Base-by-base conservation (phyloP, 1,140 invertebrate genomes). In the Tetraneura akinire region DNA sequence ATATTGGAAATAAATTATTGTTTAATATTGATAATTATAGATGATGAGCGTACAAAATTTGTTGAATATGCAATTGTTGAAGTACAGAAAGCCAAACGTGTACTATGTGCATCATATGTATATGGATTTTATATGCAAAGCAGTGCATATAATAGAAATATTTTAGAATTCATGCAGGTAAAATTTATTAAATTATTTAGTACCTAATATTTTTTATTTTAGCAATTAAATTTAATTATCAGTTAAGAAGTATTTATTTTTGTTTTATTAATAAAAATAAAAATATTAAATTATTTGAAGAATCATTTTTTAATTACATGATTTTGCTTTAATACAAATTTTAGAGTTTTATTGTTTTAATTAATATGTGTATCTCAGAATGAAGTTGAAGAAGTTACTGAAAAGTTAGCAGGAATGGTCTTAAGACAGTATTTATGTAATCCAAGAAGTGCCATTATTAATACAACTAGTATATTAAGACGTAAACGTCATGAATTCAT, bases 151-250 rank as follows among this genome's bases (percentile, higher is more conserved):
- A 91, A 90, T 83, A 90, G 90, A 84, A 88, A 88, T 76, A 91
- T 91, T 51, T 92, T 92, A 86, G 91, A 92, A 85, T 91, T 90
- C 83, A 90, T 92, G 89, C 90, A 91, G 88, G 90, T 91, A 85
- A 83, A 80, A 81, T 55, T 29, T 45, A 68, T 66, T 13, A 80
- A 47, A 53, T 57, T 66, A 10, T 32, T 8, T 60, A 8, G 14
- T 14, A 60, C 26, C 8, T 26, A 60, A 16, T 60, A 18, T 37
- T 4, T 37, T 37, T 37, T 37, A 37, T 37, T 37, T 37, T 4
- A 3, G 8, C 32, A 37, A 37, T 37, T 37, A n/a, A n/a, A n/a
- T n/a, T n/a, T n/a, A 37, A 37, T 37, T 37, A 37, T 37, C 32
- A 37, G 8, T 37, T 8, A 37, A n/a, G n/a, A n/a, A n/a, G 3